Base-by-base conservation (phyloP, 35 echinoderm and acorn worm species). In the Apostichopus parvimensis region DNA sequence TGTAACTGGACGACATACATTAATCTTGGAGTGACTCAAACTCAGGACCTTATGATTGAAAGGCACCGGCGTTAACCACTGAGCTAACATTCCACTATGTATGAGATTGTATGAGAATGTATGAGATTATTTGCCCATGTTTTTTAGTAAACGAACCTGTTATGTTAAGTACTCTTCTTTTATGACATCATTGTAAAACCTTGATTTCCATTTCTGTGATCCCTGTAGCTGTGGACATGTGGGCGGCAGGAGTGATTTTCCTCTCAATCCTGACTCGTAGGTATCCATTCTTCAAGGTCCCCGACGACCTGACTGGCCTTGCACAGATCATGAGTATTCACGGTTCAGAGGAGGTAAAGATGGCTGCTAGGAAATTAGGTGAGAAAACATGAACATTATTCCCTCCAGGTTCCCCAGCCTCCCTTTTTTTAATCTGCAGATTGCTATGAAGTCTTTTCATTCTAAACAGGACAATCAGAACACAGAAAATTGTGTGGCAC, bases 161-260 rank as follows among this genome's bases (percentile, higher is more conserved):
- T 24, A 12, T 45, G 20, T 78, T 9, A 9, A 78, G 23, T 6
- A 12, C 8, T 61, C 34, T 45, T 9, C 58, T 61, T 61, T 61
- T 61, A 9, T 9, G 58, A 8, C 58, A 61, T 8, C 58, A 61
- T 61, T 61, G 7, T 61, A 9, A 61, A 61, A 8, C 4, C 12
- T 12, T 9, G 12, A 0, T 61, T 61, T 61, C 58, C 12, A 61
- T 61, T 61, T 61, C 12, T 88, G 15, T 84, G 60, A n/a, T 81
- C 73, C 26, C 60, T 52, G 21, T 77, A 99, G 97, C 97, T 91
- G 97, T 99, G 22, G 97, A 99, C 54, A 96, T 99, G 60, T 99
- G 97, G 97, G 93, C 97, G 21, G 95, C 97, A 28, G 97, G 97
- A 4, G 97, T 99, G 4, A 99, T 99, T 54, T 93, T 99, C 77